Conservation (phyloP, 2,888 invertebrate species). For the Eutolmus rufibarbis region DNA sequence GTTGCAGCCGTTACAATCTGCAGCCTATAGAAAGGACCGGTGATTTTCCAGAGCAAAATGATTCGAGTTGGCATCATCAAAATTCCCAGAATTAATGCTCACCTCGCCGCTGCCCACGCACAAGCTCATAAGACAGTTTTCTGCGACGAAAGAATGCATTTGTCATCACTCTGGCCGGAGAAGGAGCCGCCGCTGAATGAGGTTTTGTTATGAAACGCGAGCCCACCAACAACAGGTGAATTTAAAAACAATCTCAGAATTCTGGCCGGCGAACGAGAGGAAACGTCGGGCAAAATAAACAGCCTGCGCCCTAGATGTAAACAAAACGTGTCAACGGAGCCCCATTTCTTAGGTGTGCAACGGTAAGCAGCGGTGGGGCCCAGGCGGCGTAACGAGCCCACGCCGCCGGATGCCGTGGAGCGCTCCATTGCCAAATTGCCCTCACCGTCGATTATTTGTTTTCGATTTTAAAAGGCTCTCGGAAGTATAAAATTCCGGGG, state of each 20-base stretch:
- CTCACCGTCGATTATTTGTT: conserved; percentile 13
- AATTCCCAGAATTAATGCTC: conserved; percentile 17
- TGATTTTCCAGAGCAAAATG: background rate
- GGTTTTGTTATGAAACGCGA: conserved; percentile 25
- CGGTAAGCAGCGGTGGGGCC: background rate
- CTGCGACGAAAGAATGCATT: conserved; percentile 9
- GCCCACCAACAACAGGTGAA: conserved; percentile 34
- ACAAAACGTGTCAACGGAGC: conserved; percentile 27
- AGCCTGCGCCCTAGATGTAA: conserved; percentile 31
- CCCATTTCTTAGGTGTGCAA: background rate
- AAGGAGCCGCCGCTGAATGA: background rate
- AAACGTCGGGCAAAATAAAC: conserved; percentile 22
- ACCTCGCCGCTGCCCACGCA: conserved; percentile 1
- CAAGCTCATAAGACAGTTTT: background rate
- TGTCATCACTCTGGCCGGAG: conserved; percentile 7
- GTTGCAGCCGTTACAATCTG: background rate
- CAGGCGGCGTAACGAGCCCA: background rate
- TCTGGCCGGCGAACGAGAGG: background rate
- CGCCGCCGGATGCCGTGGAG: background rate
- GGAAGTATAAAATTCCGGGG: background rate
- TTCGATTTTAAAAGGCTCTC: background rate
- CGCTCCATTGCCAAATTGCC: background rate
- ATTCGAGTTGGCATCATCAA: conserved; percentile 5
- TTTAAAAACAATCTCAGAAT: conserved; percentile 21
- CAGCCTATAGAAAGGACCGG: background rate